Conservation (phyloP, 2,888 invertebrate species). For the Physocephala rufipes region DNA sequence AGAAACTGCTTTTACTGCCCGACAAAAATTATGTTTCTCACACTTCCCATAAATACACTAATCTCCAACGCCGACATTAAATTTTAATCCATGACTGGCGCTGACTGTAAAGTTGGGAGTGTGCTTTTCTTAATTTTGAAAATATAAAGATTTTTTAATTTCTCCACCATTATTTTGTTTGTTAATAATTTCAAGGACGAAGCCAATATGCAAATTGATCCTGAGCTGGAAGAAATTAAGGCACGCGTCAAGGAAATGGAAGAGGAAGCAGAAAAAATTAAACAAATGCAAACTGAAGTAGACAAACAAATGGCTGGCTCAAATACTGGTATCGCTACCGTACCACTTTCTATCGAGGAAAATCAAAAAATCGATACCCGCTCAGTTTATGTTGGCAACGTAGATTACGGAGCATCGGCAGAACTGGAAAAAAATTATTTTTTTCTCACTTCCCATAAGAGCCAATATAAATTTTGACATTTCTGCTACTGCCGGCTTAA, state of each 20-base stretch:
- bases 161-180: conserved; percentile 30
- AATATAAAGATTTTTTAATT: conserved; percentile 15
- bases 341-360: conserved; percentile 86
- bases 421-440: no score
- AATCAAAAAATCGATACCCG: conserved; percentile 97
- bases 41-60: conserved; percentile 39
- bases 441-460: no score
- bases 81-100: conserved; percentile 27
- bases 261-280: conserved; percentile 98
- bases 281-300: conserved; percentile 97
- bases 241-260: conserved; percentile 98
- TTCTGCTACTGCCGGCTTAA: no score
- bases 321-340: conserved; percentile 75
- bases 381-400: conserved; percentile 95
- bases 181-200: conserved; percentile 61
- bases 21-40: no score
- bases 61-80: conserved; percentile 4
- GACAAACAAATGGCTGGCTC: conserved; percentile 98
- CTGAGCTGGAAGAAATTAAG: conserved; percentile 95
- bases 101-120: conserved; percentile 34
- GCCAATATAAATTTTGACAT: no score
- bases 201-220: conserved; percentile 74
- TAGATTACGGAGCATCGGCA: conserved; percentile 98
- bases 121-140: conserved; percentile 2
- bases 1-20: no score